Percentiles rank a stretch among this genome's conserved stretches.
These are phyloP conservation scores for Engraulis encrasicolus DNA, from an alignment of 2,113 vertebrate genomes.

Conservation along the genomic window DNA sequence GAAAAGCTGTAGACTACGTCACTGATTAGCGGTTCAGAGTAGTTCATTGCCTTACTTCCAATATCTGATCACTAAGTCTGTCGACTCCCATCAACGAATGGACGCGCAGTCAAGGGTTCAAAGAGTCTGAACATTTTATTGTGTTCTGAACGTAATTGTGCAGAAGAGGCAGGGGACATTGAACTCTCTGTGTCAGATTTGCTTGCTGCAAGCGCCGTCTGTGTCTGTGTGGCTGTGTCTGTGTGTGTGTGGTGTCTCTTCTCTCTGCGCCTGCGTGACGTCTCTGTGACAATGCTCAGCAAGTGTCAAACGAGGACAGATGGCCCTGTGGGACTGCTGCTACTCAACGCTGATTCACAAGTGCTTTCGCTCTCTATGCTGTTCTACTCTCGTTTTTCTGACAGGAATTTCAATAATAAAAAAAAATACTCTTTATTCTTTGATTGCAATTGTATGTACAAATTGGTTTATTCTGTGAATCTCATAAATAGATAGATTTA, in stretches of 20 bases:
- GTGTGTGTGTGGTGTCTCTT: too few species aligned
- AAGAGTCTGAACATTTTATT: too few species aligned
- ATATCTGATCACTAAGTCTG: background rate
- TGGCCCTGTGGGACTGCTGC: constrained; percentile 60
- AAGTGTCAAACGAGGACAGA: constrained; percentile 55
- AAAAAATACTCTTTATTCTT: background rate
- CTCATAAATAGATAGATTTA: background rate
- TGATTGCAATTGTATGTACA: background rate
- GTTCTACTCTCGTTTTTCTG: constrained; percentile 4
- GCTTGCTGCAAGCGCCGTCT: too few species aligned
- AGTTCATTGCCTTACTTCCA: background rate
- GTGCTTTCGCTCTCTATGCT: background rate
- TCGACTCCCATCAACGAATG: background rate
- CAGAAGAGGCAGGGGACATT: background rate
- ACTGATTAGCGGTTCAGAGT: background rate
- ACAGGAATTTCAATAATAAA: background rate
- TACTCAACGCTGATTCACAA: constrained; percentile 36
- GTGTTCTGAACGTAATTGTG: background rate
- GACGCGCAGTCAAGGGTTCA: too few species aligned
- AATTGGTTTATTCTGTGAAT: background rate
- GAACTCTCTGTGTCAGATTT: background rate
- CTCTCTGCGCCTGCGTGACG: constrained; percentile 67
- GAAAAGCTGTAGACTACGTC: background rate
- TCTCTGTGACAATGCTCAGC: constrained; percentile 61
- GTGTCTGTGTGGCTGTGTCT: background rate